Evolutionary conservation across 2,888 invertebrate species (phyloP).

Genomic region (Xylocampa areola): DNA sequence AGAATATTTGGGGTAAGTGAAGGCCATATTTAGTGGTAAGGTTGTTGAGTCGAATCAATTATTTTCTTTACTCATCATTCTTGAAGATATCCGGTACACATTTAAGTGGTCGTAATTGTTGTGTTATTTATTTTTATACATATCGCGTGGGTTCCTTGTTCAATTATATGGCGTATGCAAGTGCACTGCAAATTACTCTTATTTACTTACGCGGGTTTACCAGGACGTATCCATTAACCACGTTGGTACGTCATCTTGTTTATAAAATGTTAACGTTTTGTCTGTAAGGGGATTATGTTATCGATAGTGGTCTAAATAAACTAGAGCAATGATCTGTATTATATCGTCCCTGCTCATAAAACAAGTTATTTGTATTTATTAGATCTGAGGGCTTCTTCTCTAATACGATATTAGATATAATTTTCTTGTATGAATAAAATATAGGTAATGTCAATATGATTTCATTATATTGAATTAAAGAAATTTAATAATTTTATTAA

Average conservation of each 20-base stretch:
- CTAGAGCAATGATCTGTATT: not conserved
- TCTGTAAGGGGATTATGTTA: not conserved
- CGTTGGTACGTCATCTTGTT: conserved; percentile 35
- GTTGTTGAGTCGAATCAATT: conserved; percentile 50
- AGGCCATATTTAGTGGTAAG: conserved; percentile 28
- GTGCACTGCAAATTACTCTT: conserved; percentile 70
- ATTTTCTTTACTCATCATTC: conserved; percentile 53
- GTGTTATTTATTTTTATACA: conserved; percentile 56
- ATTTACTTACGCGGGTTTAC: conserved; percentile 64
- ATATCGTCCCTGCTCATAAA: too few relatives aligned
- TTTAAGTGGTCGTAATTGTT: conserved; percentile 66
- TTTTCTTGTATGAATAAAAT: too few relatives aligned
- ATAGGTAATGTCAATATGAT: too few relatives aligned
- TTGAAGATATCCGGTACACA: conserved; percentile 50
- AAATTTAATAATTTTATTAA: too few relatives aligned
- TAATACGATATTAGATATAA: too few relatives aligned
- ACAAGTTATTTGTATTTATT: too few relatives aligned
- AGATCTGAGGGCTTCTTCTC: too few relatives aligned
- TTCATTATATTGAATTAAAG: too few relatives aligned
- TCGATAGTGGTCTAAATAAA: conserved; percentile 1
- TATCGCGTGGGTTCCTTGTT: conserved; percentile 66
- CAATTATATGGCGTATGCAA: conserved; percentile 68
- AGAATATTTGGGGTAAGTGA: conserved; percentile 33
- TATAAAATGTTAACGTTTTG: conserved; percentile 16
- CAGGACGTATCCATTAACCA: conserved; percentile 59